Evolutionary conservation across 2,113 vertebrate species (phyloP), one percentile per base, ranked within the genome.

Genomic region (Hemibates koningsi): DNA sequence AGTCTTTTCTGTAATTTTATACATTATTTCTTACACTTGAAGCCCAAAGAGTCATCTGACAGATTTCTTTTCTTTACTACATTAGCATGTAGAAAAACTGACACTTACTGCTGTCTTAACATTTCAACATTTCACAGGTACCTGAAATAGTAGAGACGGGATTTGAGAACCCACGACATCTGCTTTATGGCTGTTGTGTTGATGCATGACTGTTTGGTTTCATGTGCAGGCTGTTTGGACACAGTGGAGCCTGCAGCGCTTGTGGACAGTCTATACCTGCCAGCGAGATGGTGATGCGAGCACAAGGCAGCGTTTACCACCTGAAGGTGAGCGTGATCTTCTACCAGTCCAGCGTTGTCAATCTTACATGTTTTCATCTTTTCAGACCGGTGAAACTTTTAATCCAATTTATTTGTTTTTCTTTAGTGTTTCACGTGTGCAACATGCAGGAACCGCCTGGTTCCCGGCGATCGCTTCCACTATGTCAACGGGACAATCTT

Each of bases 241-340:
- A 96, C 93, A 96, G 96, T 41, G 97, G 97, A 5, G 95, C 96
- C 27, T 97, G 97, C 94, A 96, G 95, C 43, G 96, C 97, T 6
- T 97, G 97, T 80, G 96, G 96, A 54, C 96, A 96, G 90, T 96
- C 96, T 4, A 97, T 97, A 87, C 96, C 97, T 9, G 96, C 97
- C 73, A 97, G 96, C 53, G 97, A 97, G 92, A 96, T 97, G 96
- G 97, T 97, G 90, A 97, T 97, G 97, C 90, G 97, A 89, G 96
- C 96, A 13, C 97, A 97, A 88, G 96, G 96, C 56, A 97, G 93
- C 1, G 97, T 97, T 13, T 97, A 97, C 90, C 97, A 97, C 90
- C 93, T 97, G 5, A 97, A 97, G 94, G 97, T 97, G 61, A 95
- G 95, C 19, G 9, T 9, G 8, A 48, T 27, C 2, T 16, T 45